Conservation (phyloP, 2,113 vertebrate genomes). For the Vireo altiloquus region DNA sequence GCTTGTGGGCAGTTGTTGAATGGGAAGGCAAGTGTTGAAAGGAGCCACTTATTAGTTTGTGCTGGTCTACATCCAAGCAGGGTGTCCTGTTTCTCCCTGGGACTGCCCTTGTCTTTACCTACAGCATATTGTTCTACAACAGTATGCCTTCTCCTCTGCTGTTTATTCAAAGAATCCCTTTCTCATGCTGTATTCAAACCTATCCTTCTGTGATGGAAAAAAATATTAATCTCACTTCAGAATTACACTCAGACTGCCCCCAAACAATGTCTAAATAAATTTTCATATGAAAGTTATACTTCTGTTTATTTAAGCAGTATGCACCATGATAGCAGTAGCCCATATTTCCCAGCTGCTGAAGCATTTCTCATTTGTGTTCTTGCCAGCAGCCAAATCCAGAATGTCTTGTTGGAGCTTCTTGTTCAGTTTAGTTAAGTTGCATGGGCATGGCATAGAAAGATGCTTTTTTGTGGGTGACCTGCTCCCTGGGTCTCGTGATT, state of each 20-base stretch:
- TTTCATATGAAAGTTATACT: background rate
- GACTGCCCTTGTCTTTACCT: background rate
- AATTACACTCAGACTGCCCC: background rate
- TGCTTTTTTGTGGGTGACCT: background rate
- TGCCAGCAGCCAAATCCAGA: slow-evolving; percentile 34
- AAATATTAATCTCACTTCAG: background rate
- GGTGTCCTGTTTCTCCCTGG: background rate
- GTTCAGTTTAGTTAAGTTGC: background rate
- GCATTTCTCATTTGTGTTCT: slow-evolving; percentile 31
- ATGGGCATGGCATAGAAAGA: background rate
- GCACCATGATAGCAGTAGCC: background rate
- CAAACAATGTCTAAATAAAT: background rate
- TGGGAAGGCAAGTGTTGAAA: background rate
- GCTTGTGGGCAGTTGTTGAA: background rate
- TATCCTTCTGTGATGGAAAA: background rate
- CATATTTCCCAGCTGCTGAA: background rate
- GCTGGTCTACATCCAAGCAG: background rate
- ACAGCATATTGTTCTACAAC: background rate
- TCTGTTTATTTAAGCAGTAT: background rate
- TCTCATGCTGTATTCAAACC: background rate
- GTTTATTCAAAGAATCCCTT: background rate
- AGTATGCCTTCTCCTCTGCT: background rate
- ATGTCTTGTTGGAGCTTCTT: background rate
- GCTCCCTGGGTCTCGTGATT: background rate
- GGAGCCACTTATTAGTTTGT: background rate